phyloP scores from a whole-genome alignment of 2,113 vertebrate genomes.

The Pygoscelis antarcticus region DNA sequence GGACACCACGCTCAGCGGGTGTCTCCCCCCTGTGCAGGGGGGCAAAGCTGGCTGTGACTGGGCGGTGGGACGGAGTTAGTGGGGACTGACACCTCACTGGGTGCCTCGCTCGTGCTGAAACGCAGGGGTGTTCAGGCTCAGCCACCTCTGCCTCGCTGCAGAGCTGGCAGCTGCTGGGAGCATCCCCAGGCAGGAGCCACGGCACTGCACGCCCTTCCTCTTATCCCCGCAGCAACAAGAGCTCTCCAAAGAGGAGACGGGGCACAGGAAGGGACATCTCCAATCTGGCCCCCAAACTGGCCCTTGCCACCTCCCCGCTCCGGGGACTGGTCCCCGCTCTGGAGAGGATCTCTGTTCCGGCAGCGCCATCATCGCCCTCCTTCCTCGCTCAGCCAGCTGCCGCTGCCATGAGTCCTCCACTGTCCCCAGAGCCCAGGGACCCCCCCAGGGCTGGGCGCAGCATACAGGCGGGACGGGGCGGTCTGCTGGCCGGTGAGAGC shows the following conservation, averaged over 20 bases:
- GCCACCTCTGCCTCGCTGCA: not conserved
- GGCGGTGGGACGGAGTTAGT: not conserved
- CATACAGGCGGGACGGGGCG: fast-evolving
- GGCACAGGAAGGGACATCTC: not conserved
- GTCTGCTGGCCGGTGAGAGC: not conserved
- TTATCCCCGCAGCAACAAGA: not conserved
- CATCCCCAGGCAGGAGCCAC: fast-evolving
- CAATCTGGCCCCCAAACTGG: not conserved
- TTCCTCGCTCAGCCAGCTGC: fast-evolving
- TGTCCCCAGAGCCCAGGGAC: not conserved
- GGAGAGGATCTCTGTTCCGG: not conserved
- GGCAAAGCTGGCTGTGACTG: not conserved
- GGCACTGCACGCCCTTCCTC: not conserved
- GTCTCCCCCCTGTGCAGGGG: not conserved
- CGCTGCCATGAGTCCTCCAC: fast-evolving
- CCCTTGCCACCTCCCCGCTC: not conserved
- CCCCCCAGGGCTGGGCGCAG: not conserved
- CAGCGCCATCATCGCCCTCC: not conserved
- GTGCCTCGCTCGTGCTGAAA: not conserved
- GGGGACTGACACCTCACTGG: not conserved
- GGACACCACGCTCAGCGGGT: not conserved
- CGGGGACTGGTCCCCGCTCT: fast-evolving
- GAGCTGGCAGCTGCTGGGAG: not conserved
- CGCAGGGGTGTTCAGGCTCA: fast-evolving
- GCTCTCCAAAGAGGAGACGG: not conserved